A percentile compares a stretch with the other conserved stretches of the same genome.
phyloP scores from a whole-genome alignment of 1,140 invertebrate species.

The Tetragnatha versicolor region DNA sequence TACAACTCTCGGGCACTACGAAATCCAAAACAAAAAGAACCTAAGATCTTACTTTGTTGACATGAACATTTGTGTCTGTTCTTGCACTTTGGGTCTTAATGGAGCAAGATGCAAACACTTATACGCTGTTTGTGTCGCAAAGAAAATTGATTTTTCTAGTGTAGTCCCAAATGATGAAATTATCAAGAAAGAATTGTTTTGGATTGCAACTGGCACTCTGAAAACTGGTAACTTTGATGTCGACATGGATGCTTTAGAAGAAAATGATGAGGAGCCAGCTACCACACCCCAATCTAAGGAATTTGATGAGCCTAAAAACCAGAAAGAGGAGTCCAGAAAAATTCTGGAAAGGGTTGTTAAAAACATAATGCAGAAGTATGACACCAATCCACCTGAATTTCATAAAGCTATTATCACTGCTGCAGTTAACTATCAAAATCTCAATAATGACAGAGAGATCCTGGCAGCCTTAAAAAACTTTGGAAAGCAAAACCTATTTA shows the following conservation, averaged over 20 bases:
- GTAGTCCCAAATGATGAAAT: conserved; percentile 44
- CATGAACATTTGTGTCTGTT: conserved; percentile 52
- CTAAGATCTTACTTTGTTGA: conserved; percentile 38
- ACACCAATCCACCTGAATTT: conserved; percentile 34
- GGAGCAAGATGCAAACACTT: conserved; percentile 44
- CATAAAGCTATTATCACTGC: conserved; percentile 48
- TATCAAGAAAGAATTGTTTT: conserved; percentile 52
- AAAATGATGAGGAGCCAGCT: conserved; percentile 13
- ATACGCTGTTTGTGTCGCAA: conserved; percentile 36
- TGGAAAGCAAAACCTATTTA: conserved; percentile 32
- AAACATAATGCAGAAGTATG: conserved; percentile 49
- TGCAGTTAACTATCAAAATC: conserved; percentile 49
- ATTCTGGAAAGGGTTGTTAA: conserved; percentile 47
- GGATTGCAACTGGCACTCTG: conserved; percentile 45
- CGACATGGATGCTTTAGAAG: conserved; percentile 28
- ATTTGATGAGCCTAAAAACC: not conserved
- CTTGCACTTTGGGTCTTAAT: conserved; percentile 38
- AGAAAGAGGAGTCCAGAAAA: conserved; percentile 43
- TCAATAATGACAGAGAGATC: conserved; percentile 44
- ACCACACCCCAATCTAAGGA: not conserved
- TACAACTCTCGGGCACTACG: conserved; percentile 21
- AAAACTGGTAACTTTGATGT: conserved; percentile 38
- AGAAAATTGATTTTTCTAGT: conserved; percentile 27
- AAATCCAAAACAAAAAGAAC: conserved; percentile 25
- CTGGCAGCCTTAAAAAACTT: conserved; percentile 29